These are phyloP conservation scores for Poecilia picta DNA, from an alignment of 2,797 vertebrate genomes.

Conservation along the genomic window DNA sequence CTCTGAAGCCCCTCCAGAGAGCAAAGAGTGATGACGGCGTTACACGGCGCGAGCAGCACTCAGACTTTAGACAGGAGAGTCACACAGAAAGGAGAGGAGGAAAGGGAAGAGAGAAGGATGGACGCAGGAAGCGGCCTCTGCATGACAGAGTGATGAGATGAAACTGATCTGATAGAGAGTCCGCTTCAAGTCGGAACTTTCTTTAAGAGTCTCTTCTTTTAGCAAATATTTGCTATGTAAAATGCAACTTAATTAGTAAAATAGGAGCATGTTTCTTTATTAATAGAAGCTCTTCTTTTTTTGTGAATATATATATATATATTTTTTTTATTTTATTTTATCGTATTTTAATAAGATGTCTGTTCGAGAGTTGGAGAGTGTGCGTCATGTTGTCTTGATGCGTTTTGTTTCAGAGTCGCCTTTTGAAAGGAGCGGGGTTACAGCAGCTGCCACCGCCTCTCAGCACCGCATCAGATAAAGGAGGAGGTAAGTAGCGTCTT, in stretches of 20 bases:
- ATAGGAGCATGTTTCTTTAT: neutral
- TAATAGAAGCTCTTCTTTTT: neutral
- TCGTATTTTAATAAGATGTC: neutral
- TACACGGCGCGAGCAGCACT: constrained; percentile 68
- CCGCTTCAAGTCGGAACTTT: constrained; percentile 43
- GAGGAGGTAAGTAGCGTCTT: constrained; percentile 66
- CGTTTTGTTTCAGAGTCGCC: constrained; percentile 61
- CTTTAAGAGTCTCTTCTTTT: neutral
- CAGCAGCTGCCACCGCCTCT: constrained; percentile 57
- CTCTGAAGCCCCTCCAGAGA: constrained; percentile 75
- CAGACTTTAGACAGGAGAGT: constrained; percentile 36
- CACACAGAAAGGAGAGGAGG: neutral
- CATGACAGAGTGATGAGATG: constrained; percentile 60
- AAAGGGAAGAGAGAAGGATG: neutral
- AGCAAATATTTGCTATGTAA: neutral
- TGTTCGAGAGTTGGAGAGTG: constrained; percentile 48
- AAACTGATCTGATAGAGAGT: constrained; percentile 53
- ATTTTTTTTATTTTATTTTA: neutral
- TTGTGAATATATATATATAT: neutral
- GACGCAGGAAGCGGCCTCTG: constrained; percentile 50
- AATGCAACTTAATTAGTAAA: neutral
- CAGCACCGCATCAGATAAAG: constrained; percentile 49
- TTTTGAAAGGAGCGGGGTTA: constrained; percentile 65
- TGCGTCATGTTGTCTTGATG: constrained; percentile 69
- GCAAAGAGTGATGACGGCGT: constrained; percentile 74